A percentile compares a stretch with the other conserved stretches of the same genome.
Conservation (phyloP, 2,113 vertebrate genomes). For the Euleptes europaea region DNA sequence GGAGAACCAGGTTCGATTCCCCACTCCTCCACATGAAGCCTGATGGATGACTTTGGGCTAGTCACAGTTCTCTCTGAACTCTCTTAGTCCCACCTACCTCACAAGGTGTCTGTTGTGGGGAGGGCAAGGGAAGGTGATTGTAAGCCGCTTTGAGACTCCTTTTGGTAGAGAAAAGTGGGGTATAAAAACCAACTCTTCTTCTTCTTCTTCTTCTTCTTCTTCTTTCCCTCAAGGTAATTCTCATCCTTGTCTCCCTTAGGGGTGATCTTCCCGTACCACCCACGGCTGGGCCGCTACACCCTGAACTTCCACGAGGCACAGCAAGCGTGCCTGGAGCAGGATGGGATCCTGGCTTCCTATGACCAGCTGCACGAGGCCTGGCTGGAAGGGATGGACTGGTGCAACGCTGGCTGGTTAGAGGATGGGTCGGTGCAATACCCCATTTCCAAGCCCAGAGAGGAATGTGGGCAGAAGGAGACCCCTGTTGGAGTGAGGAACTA, state of each 20-base stretch:
- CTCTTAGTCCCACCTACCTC: too few relatives aligned
- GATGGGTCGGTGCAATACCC: conserved; percentile 95
- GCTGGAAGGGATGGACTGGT: conserved; percentile 93
- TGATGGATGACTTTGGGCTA: too few relatives aligned
- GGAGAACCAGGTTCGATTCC: too few relatives aligned
- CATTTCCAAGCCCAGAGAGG: conserved; percentile 86
- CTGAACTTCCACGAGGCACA: conserved; percentile 89
- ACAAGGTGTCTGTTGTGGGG: too few relatives aligned
- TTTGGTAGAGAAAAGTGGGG: too few relatives aligned
- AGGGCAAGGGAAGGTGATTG: too few relatives aligned
- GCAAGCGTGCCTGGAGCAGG: conserved; percentile 85
- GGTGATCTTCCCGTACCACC: conserved; percentile 94
- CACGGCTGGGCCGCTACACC: conserved; percentile 88
- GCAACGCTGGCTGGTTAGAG: conserved; percentile 93
- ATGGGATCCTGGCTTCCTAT: conserved; percentile 91
- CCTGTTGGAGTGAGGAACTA: conserved; percentile 89
- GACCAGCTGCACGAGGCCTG: conserved; percentile 92
- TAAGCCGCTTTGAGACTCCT: too few relatives aligned
- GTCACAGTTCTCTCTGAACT: too few relatives aligned
- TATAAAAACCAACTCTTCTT: too few relatives aligned
- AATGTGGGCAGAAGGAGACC: conserved; percentile 84
- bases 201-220: too few relatives aligned
- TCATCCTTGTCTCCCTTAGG: conserved; percentile 66
- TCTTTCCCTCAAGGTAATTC: neutral
- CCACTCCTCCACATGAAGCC: too few relatives aligned